Evolutionary conservation across 2,113 vertebrate genomes (phyloP), one percentile per base, ranked within the genome.

Genomic region (Setophaga petechia): DNA sequence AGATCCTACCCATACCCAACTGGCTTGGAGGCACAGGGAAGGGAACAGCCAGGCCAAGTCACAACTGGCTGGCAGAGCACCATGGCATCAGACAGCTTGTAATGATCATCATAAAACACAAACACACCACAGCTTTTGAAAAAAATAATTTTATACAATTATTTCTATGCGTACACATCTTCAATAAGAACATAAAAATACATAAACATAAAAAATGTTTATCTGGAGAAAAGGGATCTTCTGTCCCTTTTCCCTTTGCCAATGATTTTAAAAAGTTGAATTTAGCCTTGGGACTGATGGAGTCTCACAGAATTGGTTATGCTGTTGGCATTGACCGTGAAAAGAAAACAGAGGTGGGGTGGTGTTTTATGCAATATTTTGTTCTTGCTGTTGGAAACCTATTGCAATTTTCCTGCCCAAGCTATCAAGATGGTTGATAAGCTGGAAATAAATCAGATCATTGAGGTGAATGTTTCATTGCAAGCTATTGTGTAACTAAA

Each of bases 361-460:
- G 74, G 35, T 72, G 37, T 47, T 92, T 87, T 72, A 75, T 72
- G 47, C 52, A 82, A 57, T 95, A 85, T 78, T n/a, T 58, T 92
- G 82, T 89, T 81, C 80, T 95, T 65, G 22, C 49, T 89, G 69
- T 65, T 92, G 84, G 73, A 95, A 91, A 91, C 57, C 41, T 87
- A 82, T 82, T 22, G 21, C 82, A 30, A 54, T 85, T 96, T 84
- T 89, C 66, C 52, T 92, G 74, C 66, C 44, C 87, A 87, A 87
- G 68, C 76, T 91, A 93, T 87, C 69, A 69, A 89, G 66, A 58
- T 57, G 18, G 51, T 74, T 89, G 76, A 71, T 89, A 93, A 88
- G 47, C 59, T 93, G 84, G 58, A 89, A 97, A 82, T 71, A 84
- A 84, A 72, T 82, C 74, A 78, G 66, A 84, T 87, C 25, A 82